Base-by-base conservation (phyloP, 2,113 vertebrate genomes). In the Mobula birostris region DNA sequence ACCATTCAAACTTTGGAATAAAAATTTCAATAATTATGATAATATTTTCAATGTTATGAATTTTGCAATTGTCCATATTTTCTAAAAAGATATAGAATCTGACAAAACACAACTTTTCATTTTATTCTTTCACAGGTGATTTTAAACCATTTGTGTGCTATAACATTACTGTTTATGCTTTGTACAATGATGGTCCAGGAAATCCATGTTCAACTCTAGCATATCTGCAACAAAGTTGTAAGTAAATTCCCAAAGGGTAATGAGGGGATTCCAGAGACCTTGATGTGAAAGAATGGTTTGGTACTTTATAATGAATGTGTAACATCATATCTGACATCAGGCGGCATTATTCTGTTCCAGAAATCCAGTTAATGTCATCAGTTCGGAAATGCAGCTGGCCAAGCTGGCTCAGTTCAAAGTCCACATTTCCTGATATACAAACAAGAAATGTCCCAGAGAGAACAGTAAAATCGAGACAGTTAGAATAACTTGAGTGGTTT, bases 121-220 rank as follows among this genome's bases (percentile, higher is more conserved):
- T 90, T 27, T 19, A 76, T 56, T 93, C 3, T 76, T 91, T 94
- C 68, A 2, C 94, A 97, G 97, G 95, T 88, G 94, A 95, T n/a
- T 95, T 98, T 63, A 90, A 95, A 40, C 95, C 94, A 12, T 96
- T 94, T 93, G 0, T 27, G 88, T 96, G 96, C 94, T 98, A 97
- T 40, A 97, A 96, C 94, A 96, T 98, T 94, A 97, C 96, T 0
- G 96, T 97, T 56, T 97, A 97, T 94, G 97, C 97, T 83, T 0
- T 97, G 78, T 29, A 91, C 94, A 94, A 70, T 83, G 95, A 94
- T 40, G 90, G 14, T 8, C 91, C 96, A 56, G 96, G 94, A 56
- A n/a, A 95, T 94, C 97, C 97, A 0, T 91, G 48, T 94, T 95
- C 96, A 0, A 0, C 92, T 78, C 96, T 96, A 95, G 95, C 94